Base-by-base conservation (phyloP, 2,797 vertebrate species). In the Rhadinocentrus ornatus region DNA sequence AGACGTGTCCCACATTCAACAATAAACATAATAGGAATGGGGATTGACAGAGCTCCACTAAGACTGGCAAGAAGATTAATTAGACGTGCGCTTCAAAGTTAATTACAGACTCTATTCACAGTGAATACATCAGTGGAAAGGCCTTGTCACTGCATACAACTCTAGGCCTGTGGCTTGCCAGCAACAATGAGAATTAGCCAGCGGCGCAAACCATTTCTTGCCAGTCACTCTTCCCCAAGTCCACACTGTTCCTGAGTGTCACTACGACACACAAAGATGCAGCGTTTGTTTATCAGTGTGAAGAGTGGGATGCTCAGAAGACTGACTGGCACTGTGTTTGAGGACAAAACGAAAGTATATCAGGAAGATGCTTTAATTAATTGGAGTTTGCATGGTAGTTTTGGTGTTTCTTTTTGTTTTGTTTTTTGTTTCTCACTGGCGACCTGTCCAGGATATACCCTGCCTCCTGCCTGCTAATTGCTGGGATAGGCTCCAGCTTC, bases 81-180 rank as follows among this genome's bases (percentile, higher is more conserved):
- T 92, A 88, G 81, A 90, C 70, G 41, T 77, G 82, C 88, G 81
- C 69, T 62, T 82, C 83, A 54, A 77, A 90, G 86, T 93, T 93
- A 92, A 94, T 95, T 93, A 94, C 89, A 76, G 84, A 85, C 81
- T 89, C 79, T 88, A 85, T 89, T 93, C 90, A 88, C 88, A 78
- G 85, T 73, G 84, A 83, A 85, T 80, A 82, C 82, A 89, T 84
- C 80, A 80, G 73, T 77, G 79, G 71, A 82, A 90, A 90, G 82
- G 69, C 65, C 74, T 69, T 78, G 81, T 79, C 78, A 75, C 66
- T 77, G 73, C 72, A 71, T 68, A 70, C 66, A 77, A 79, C 72
- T 66, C 66, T 56, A 32, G 70, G 64, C 71, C 73, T 65, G 55
- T 75, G 54, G 52, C 78, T 86, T 84, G 67, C 58, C 59, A 76